phyloP scores from a whole-genome alignment of 2,888 invertebrate species.

The Magallana nippona region DNA sequence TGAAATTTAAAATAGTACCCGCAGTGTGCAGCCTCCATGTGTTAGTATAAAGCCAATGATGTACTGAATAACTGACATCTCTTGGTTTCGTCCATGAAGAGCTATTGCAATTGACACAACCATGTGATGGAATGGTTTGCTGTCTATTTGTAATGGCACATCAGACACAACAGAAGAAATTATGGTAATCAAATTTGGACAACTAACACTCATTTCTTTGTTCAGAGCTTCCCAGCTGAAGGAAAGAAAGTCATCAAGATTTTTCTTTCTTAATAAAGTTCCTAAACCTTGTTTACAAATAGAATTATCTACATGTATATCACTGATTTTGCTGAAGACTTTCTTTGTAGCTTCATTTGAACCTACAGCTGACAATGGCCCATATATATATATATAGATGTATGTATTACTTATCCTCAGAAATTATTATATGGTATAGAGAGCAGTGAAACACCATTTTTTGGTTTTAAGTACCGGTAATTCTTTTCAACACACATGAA shows the following conservation, averaged over 20 bases:
- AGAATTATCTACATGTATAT: constrained; percentile 6
- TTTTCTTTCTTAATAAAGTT: neutral
- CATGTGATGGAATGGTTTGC: constrained; percentile 22
- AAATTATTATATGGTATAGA: no score
- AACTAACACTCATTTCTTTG: neutral
- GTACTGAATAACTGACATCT: constrained; percentile 36
- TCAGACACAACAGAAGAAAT: neutral
- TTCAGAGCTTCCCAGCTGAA: constrained; percentile 3
- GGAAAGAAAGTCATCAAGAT: neutral
- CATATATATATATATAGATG: neutral
- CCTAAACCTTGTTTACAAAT: constrained; percentile 9
- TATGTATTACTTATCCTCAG: no score
- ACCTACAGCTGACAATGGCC: neutral
- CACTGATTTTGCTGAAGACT: neutral
- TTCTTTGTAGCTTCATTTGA: constrained; percentile 3
- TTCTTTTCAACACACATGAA: no score
- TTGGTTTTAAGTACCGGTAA: no score
- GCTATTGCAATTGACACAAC: neutral
- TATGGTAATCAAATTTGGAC: constrained; percentile 16
- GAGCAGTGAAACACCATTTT: no score
- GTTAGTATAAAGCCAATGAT: constrained; percentile 19
- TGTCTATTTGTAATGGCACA: neutral
- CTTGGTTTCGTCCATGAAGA: constrained; percentile 11
- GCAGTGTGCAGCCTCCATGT: constrained; percentile 27
- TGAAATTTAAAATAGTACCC: neutral